A percentile compares a stretch with the other conserved stretches of the same genome.
Evolutionary conservation across 1,140 invertebrate species (phyloP).

Genomic region (Orussus abietinus): DNA sequence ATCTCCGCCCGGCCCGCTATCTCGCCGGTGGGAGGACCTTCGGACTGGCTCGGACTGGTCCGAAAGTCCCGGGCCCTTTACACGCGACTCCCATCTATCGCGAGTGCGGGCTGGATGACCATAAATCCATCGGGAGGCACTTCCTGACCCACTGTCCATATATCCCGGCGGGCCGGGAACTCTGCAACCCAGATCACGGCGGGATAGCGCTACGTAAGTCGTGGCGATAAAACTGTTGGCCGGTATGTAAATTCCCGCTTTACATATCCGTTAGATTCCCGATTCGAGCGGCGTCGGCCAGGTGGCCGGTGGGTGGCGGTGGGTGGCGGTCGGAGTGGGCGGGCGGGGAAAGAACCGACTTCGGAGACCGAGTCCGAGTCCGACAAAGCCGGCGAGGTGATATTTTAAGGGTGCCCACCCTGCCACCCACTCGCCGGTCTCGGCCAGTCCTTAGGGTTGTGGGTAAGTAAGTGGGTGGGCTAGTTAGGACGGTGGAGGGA

Average conservation of each 20-base stretch:
- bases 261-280: constrained; percentile 22
- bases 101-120: constrained; percentile 21
- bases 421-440: constrained; percentile 21
- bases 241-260: constrained; percentile 38
- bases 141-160: constrained; percentile 17
- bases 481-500: constrained; percentile 49
- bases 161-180: constrained; percentile 6
- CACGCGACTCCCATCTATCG: constrained; percentile 29
- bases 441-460: constrained; percentile 24
- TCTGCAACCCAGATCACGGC: constrained; percentile 14
- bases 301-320: background rate
- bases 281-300: constrained; percentile 13
- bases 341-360: constrained; percentile 5
- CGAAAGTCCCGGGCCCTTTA: too few species aligned
- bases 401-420: constrained; percentile 45
- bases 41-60: too few species aligned
- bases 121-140: constrained; percentile 30
- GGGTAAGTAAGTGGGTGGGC: constrained; percentile 51
- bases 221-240: constrained; percentile 32
- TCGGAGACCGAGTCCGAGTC: constrained; percentile 10
- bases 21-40: too few species aligned
- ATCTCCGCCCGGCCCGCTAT: too few species aligned
- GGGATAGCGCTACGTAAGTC: constrained; percentile 18
- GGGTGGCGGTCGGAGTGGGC: background rate
- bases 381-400: constrained; percentile 30